phyloP scores from a whole-genome alignment of 2,888 invertebrate genomes.

The Dascillus cervinus region DNA sequence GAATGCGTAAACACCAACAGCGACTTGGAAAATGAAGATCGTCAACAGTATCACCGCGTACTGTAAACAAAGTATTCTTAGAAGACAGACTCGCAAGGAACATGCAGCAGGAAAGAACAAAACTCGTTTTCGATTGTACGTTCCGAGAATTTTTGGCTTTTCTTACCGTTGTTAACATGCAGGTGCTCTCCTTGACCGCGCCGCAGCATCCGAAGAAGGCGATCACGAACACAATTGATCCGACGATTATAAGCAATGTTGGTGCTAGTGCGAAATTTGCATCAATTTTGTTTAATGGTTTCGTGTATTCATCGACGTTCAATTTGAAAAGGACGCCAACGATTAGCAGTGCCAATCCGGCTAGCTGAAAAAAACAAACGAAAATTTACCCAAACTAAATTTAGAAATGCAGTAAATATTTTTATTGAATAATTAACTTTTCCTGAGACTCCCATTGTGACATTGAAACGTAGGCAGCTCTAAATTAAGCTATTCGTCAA shows the following conservation, averaged over 20 bases:
- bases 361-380: constrained; percentile 50
- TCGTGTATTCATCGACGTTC: constrained; percentile 43
- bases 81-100: not conserved
- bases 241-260: constrained; percentile 52
- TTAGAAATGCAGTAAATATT: no score
- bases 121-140: not conserved
- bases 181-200: constrained; percentile 41
- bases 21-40: constrained; percentile 66
- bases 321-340: constrained; percentile 58
- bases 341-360: constrained; percentile 60
- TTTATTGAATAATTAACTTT: no score
- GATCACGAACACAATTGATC: constrained; percentile 52
- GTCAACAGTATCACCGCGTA: constrained; percentile 65
- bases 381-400: no score
- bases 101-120: not conserved
- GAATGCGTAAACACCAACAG: constrained; percentile 60
- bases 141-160: no score
- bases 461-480: no score
- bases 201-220: constrained; percentile 44
- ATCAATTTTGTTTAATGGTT: constrained; percentile 9
- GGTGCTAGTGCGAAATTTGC: constrained; percentile 16
- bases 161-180: constrained; percentile 40
- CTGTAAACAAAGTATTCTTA: constrained; percentile 42
- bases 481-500: no score
- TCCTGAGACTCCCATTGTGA: no score